Conservation (phyloP, 2,888 invertebrate species). For the Acrobasis consociella region DNA sequence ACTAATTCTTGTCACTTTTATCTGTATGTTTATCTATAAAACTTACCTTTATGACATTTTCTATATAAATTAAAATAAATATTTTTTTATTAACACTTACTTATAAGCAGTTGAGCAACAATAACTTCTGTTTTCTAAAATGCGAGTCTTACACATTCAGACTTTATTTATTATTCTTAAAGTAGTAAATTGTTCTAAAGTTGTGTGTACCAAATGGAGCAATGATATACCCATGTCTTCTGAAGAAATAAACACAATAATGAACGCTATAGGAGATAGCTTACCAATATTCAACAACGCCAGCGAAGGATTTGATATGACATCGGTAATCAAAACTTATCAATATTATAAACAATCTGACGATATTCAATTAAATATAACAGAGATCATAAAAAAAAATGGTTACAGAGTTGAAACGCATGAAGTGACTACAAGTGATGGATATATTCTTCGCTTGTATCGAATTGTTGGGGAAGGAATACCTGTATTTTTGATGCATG, state of each 20-base stretch:
- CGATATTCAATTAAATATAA: not conserved
- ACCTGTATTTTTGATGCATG: constrained; percentile 87
- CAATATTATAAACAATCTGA: too few species aligned
- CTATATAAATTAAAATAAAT: too few species aligned
- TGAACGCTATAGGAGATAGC: not conserved
- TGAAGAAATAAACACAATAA: not conserved
- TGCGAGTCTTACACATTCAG: not conserved
- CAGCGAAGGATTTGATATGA: not conserved
- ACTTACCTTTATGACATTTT: too few species aligned
- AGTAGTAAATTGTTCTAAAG: not conserved
- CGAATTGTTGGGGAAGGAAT: constrained; percentile 35
- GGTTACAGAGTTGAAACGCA: constrained; percentile 11
- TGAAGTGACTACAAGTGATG: constrained; percentile 35
- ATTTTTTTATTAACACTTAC: too few species aligned
- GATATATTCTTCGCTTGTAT: constrained; percentile 36
- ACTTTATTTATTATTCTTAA: not conserved
- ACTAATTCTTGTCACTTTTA: too few species aligned
- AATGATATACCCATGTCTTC: not conserved
- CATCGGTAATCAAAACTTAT: too few species aligned
- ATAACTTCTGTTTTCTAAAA: not conserved
- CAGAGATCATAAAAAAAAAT: not conserved
- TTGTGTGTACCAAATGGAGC: not conserved
- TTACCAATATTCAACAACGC: not conserved
- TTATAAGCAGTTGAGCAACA: too few species aligned
- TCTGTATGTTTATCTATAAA: too few species aligned